Conservation (phyloP, 2,797 vertebrate genomes). For the Darevskia nairensis region DNA sequence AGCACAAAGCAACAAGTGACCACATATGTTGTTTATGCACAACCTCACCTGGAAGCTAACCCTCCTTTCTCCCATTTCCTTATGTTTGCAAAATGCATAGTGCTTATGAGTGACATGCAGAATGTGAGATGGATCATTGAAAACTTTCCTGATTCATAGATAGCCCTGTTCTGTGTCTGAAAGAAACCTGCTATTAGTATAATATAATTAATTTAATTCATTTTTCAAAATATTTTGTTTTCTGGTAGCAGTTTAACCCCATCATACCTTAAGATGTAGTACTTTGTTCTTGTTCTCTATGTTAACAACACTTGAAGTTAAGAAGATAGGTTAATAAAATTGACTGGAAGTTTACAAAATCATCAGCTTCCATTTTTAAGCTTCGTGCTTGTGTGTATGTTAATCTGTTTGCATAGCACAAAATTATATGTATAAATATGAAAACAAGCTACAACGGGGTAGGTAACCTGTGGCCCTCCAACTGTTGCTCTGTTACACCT, state of each 20-base stretch:
- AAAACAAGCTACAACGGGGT: no score
- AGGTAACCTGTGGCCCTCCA: no score
- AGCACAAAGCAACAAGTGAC: no score
- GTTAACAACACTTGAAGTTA: not conserved
- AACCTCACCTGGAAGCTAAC: not conserved
- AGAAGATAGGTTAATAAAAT: not conserved
- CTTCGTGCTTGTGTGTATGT: not conserved
- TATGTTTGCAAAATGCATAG: not conserved
- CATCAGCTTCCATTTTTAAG: not conserved
- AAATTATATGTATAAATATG: no score
- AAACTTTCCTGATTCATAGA: not conserved
- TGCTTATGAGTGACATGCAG: not conserved
- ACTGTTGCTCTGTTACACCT: no score
- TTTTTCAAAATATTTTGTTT: not conserved
- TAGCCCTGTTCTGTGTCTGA: no score
- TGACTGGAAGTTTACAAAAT: not conserved
- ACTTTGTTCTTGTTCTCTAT: not conserved
- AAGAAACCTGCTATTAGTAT: no score
- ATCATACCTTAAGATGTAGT: not conserved
- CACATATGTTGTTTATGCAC: no score
- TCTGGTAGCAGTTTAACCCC: rapidly evolving
- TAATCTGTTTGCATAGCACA: no score
- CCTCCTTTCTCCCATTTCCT: rapidly evolving
- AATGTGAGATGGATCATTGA: not conserved
- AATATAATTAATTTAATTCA: not conserved